Percentiles rank a stretch among this genome's conserved stretches.
phyloP scores from a whole-genome alignment of 2,888 invertebrate genomes.

The Cosmopolites sordidus region DNA sequence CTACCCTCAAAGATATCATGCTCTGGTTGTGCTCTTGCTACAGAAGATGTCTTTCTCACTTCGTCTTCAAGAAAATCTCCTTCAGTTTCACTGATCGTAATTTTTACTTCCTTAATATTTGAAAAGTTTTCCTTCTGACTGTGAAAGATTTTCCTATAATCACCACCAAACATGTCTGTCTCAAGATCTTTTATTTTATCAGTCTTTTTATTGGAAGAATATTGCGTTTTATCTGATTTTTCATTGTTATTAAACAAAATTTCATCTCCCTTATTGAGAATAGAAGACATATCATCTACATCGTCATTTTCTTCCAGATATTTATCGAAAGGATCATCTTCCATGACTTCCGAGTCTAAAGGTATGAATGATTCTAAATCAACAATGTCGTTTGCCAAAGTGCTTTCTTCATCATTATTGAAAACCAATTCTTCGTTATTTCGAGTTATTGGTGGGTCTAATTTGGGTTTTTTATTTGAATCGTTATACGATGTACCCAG shows the following conservation, averaged over 20 bases:
- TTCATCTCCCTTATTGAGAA: conserved; percentile 10
- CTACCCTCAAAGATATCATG: neutral
- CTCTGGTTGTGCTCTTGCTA: too few species aligned
- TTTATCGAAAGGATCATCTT: neutral
- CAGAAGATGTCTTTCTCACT: neutral
- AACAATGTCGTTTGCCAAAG: neutral
- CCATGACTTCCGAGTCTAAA: neutral
- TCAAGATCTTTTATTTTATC: neutral
- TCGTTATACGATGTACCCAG: neutral
- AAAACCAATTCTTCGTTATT: neutral
- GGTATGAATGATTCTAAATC: conserved; percentile 3
- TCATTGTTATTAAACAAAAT: neutral
- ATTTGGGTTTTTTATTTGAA: neutral
- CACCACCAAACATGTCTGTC: neutral
- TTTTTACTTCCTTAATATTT: conserved; percentile 20
- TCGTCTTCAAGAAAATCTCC: conserved; percentile 22
- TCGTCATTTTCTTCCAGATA: conserved; percentile 2
- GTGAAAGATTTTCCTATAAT: conserved; percentile 15
- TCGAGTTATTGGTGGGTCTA: neutral
- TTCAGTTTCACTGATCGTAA: conserved; percentile 21
- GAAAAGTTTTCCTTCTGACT: conserved; percentile 17
- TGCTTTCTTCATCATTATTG: neutral
- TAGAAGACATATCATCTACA: conserved; percentile 11
- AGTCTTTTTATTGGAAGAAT: neutral
- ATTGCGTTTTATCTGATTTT: too few species aligned